A percentile compares a stretch with the other conserved stretches of the same genome.
Conservation (phyloP, 2,888 invertebrate genomes). For the Agrochola lota region DNA sequence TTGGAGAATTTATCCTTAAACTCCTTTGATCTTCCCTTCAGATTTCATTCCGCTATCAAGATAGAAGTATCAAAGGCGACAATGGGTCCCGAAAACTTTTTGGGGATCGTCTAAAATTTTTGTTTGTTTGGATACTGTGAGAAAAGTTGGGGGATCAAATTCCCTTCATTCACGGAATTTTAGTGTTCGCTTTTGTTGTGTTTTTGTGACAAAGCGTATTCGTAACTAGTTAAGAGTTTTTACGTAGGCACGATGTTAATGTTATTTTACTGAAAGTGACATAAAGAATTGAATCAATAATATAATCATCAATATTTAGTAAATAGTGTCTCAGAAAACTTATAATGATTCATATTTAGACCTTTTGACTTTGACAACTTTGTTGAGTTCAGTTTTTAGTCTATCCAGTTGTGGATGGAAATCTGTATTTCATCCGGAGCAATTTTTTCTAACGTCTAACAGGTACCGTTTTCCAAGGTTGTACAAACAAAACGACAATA, state of each 20-base stretch:
- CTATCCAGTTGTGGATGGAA: neutral
- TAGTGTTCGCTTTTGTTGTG: constrained; percentile 36
- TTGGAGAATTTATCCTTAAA: constrained; percentile 60
- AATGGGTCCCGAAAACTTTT: constrained; percentile 59
- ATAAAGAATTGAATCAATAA: neutral
- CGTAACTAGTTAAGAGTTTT: constrained; percentile 19
- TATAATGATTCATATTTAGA: neutral
- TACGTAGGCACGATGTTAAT: constrained; percentile 6
- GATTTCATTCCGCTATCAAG: constrained; percentile 58
- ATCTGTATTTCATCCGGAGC: neutral
- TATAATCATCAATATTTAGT: neutral
- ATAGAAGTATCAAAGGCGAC: constrained; percentile 66
- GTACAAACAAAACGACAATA: too few species aligned
- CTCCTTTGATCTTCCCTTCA: constrained; percentile 59
- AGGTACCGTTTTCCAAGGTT: neutral
- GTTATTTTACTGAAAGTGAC: neutral
- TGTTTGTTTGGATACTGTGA: constrained; percentile 43
- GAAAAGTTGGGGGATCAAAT: constrained; percentile 47
- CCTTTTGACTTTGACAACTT: neutral
- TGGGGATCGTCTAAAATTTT: constrained; percentile 58
- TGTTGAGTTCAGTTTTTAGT: neutral
- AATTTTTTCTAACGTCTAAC: neutral
- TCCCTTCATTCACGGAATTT: constrained; percentile 47
- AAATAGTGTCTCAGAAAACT: neutral
- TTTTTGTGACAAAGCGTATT: constrained; percentile 32